Evolutionary conservation across 2,888 invertebrate species (phyloP).

Genomic region (Stenotaenia linearis): DNA sequence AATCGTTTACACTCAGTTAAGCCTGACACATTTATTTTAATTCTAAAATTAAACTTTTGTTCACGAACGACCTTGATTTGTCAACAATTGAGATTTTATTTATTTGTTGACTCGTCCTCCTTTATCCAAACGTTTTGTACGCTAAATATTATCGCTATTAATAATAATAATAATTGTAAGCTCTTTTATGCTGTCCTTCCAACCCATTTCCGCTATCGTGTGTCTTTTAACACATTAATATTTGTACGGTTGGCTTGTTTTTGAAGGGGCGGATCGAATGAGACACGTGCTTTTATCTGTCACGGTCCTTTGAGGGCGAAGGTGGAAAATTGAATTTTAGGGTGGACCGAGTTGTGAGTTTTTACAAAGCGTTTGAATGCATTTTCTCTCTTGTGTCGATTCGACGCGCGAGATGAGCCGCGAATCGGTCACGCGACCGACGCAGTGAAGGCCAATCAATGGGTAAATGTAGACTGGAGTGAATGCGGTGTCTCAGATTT

Average conservation of each 20-base stretch:
- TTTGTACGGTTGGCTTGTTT: background rate
- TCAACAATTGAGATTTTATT: too few species aligned
- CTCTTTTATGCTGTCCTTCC: background rate
- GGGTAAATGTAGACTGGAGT: background rate
- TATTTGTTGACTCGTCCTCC: background rate
- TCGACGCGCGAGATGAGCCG: background rate
- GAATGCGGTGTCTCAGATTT: background rate
- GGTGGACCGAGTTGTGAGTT: background rate
- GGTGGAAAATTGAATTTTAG: conserved; percentile 14
- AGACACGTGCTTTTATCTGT: background rate
- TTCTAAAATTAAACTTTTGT: background rate
- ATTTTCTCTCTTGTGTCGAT: background rate
- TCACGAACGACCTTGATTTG: background rate
- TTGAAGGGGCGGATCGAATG: background rate
- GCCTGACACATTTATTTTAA: too few species aligned
- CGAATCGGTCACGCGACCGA: conserved; percentile 4
- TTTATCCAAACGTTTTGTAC: background rate
- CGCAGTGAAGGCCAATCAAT: background rate
- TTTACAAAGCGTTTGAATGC: conserved; percentile 3
- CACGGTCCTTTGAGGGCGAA: background rate
- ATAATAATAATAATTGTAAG: background rate
- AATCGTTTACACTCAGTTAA: too few species aligned
- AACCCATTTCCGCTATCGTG: conserved; percentile 1
- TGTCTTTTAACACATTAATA: background rate
- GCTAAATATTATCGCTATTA: background rate